Conservation (phyloP, 2,797 vertebrate genomes). For the Phrynocephalus guinanensis region DNA sequence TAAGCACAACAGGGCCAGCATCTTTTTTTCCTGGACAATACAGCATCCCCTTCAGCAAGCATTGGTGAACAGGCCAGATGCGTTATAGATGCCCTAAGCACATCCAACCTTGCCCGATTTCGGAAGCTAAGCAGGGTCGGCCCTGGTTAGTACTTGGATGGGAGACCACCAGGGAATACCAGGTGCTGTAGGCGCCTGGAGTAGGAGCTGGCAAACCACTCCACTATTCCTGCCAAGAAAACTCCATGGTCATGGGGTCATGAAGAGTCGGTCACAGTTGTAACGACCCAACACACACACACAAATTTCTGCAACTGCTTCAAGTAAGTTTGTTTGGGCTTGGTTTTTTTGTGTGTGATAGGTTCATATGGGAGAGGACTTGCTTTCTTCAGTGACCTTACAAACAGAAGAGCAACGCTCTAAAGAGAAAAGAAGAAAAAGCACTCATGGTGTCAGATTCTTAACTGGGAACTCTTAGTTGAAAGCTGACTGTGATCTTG, state of each 20-base stretch:
- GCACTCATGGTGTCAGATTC: conserved; percentile 17
- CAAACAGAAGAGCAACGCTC: conserved; percentile 30
- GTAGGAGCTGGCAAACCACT: too few relatives aligned
- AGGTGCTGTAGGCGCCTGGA: too few relatives aligned
- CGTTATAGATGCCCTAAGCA: too few relatives aligned
- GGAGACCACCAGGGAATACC: too few relatives aligned
- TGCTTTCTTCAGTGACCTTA: conserved; percentile 51
- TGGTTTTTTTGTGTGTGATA: conserved; percentile 42
- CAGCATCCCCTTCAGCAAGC: conserved; percentile 34
- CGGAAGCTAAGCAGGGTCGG: too few relatives aligned
- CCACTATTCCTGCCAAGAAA: too few relatives aligned
- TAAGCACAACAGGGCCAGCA: conserved; percentile 51
- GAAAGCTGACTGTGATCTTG: conserved; percentile 24
- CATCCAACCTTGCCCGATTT: too few relatives aligned
- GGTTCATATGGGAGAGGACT: conserved; percentile 9
- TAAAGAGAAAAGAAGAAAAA: background rate
- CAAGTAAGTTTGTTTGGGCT: background rate
- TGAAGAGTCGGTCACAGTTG: too few relatives aligned
- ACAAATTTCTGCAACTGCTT: conserved; percentile 46
- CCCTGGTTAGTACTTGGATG: too few relatives aligned
- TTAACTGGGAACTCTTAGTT: conserved; percentile 30
- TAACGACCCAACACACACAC: too few relatives aligned
- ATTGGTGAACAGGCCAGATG: background rate
- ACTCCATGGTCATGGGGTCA: too few relatives aligned
- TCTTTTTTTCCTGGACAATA: conserved; percentile 55